Conservation (phyloP, 2,113 vertebrate species). For the Hippocampus comes region DNA sequence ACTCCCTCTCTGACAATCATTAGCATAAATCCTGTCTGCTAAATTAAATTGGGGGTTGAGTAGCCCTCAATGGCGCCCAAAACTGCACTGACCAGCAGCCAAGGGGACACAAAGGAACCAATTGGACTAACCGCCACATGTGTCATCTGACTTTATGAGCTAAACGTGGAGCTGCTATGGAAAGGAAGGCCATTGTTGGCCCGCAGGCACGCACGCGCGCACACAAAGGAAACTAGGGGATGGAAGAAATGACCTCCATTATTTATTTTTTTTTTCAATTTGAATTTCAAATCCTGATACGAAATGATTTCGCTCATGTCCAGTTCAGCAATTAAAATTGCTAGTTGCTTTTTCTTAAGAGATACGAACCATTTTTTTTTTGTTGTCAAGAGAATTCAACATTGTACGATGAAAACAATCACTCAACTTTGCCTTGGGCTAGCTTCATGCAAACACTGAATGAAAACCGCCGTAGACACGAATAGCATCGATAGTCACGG, state of each 20-base stretch:
- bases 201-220: constrained; percentile 21
- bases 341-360: too few species aligned
- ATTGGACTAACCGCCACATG: constrained; percentile 58
- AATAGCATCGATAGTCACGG: too few species aligned
- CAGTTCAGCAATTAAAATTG: too few species aligned
- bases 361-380: too few species aligned
- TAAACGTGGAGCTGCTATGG: constrained; percentile 52
- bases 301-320: too few species aligned
- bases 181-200: constrained; percentile 34
- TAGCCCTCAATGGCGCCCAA: constrained; percentile 33
- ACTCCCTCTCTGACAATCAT: constrained; percentile 46
- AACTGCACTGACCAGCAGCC: constrained; percentile 54
- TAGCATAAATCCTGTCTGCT: constrained; percentile 67
- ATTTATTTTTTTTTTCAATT: not conserved
- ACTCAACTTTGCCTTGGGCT: too few species aligned
- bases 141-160: constrained; percentile 65
- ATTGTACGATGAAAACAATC: too few species aligned
- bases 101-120: constrained; percentile 63
- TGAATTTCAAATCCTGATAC: not conserved
- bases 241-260: not conserved
- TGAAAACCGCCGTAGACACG: too few species aligned
- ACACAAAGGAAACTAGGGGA: not conserved
- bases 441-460: too few species aligned
- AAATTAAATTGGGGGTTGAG: constrained; percentile 72
- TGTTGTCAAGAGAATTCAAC: too few species aligned